phyloP scores from a whole-genome alignment of 1,140 invertebrate species.

The Hyles euphorbiae region DNA sequence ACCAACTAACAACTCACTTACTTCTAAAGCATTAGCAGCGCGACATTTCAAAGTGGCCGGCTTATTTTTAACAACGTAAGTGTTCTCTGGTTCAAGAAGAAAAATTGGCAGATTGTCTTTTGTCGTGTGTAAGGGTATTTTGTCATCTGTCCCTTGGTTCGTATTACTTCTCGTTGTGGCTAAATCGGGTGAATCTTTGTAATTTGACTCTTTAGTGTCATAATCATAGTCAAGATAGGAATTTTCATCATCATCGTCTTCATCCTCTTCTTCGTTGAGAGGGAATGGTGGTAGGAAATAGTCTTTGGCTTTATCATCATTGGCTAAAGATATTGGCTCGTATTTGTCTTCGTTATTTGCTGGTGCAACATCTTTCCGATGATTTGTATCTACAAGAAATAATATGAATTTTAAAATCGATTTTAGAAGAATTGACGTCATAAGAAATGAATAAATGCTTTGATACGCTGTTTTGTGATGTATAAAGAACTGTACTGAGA shows the following conservation, averaged over 20 bases:
- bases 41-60: constrained; percentile 87
- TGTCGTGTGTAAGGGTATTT: constrained; percentile 73
- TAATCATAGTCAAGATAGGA: constrained; percentile 63
- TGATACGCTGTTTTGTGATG: no score
- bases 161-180: constrained; percentile 30
- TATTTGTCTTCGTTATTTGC: constrained; percentile 36
- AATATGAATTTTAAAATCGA: background rate
- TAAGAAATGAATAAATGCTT: no score
- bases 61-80: constrained; percentile 90
- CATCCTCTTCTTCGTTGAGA: constrained; percentile 51
- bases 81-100: constrained; percentile 86
- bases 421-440: background rate
- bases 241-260: constrained; percentile 52
- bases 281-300: constrained; percentile 59
- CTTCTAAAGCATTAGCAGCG: constrained; percentile 83
- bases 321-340: constrained; percentile 31
- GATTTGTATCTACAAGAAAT: constrained; percentile 38
- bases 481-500: no score
- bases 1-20: constrained; percentile 35
- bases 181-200: constrained; percentile 59
- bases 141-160: constrained; percentile 51
- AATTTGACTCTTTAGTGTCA: constrained; percentile 57
- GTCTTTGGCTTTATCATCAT: constrained; percentile 45
- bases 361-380: constrained; percentile 38
- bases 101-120: constrained; percentile 84